Evolutionary conservation across 2,113 vertebrate species (phyloP).

Genomic region (Ciconia stormi): DNA sequence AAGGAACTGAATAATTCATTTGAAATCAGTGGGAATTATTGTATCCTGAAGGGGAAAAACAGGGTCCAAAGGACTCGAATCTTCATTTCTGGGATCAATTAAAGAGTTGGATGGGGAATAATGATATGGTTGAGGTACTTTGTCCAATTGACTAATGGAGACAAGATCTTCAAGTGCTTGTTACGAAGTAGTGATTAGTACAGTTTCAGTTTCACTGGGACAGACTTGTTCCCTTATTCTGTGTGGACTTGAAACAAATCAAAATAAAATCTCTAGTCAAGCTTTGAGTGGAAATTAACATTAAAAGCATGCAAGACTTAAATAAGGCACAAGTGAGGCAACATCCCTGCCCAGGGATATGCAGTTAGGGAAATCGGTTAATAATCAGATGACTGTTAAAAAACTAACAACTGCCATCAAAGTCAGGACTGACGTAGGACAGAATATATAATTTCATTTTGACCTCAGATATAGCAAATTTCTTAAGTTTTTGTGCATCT

Average conservation of each 20-base stretch:
- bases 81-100: not conserved
- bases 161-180: not conserved
- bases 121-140: not conserved
- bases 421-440: not conserved
- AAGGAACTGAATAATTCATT: not conserved
- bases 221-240: not conserved
- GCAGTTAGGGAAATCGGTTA: not conserved
- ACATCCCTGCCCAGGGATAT: not conserved
- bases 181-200: not conserved
- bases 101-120: not conserved
- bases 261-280: not conserved
- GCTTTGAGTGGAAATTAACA: not conserved
- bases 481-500: not conserved
- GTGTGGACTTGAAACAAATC: not conserved
- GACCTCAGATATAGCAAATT: not conserved
- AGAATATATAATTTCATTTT: not conserved
- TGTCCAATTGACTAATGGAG: not conserved
- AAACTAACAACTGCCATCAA: not conserved
- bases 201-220: not conserved
- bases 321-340: not conserved
- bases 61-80: not conserved
- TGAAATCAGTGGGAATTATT: not conserved
- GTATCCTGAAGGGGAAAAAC: not conserved
- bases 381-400: not conserved
- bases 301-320: not conserved